phyloP scores from a whole-genome alignment of 2,888 invertebrate genomes.

The Lamellibrachia satsuma region DNA sequence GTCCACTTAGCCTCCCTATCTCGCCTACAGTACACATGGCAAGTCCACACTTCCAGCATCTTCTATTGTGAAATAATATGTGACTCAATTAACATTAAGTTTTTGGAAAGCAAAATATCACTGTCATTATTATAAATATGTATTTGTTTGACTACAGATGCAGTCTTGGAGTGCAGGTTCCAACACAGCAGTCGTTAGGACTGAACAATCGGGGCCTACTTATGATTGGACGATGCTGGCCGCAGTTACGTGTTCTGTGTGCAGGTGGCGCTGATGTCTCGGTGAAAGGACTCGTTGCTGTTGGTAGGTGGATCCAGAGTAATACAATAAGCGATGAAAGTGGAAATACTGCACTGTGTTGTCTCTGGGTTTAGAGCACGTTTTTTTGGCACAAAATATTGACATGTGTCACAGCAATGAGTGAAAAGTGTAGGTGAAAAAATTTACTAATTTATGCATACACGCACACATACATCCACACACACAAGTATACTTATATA shows the following conservation, averaged over 20 bases:
- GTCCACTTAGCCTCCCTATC: too few relatives aligned
- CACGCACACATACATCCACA: too few relatives aligned
- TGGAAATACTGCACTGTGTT: neutral
- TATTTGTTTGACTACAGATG: constrained; percentile 41
- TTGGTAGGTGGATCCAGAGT: constrained; percentile 46
- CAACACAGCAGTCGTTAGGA: constrained; percentile 41
- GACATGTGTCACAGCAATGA: too few relatives aligned
- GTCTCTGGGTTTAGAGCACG: neutral
- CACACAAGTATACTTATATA: too few relatives aligned
- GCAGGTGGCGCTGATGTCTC: constrained; percentile 56
- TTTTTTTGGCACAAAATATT: too few relatives aligned
- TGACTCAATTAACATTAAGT: too few relatives aligned
- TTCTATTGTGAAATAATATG: too few relatives aligned
- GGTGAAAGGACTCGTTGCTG: constrained; percentile 49
- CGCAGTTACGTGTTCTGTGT: constrained; percentile 50
- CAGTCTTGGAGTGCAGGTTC: neutral
- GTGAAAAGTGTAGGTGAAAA: too few relatives aligned
- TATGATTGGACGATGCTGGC: constrained; percentile 57
- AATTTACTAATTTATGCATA: too few relatives aligned
- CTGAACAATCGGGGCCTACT: constrained; percentile 55
- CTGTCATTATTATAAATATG: neutral
- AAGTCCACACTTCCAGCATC: too few relatives aligned
- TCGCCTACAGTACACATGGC: too few relatives aligned
- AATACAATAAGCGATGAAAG: neutral
- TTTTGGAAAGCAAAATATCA: neutral